Evolutionary conservation across 2,113 vertebrate genomes (phyloP).

Genomic region (Indri indri): DNA sequence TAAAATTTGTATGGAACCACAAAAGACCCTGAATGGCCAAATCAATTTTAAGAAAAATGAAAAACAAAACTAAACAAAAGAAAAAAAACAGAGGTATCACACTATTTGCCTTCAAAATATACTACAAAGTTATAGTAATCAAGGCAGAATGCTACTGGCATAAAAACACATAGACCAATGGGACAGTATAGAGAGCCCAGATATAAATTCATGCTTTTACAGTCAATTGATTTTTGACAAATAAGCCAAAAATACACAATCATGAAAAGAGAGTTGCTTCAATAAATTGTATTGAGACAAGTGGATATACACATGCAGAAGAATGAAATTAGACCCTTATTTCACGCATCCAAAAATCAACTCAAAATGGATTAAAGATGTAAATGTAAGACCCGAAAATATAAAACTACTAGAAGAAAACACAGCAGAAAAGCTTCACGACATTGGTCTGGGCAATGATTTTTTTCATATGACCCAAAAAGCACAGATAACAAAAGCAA

Average conservation of each 20-base stretch:
- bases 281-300: not conserved
- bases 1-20: not conserved
- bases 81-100: no score
- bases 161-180: not conserved
- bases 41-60: not conserved
- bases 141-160: not conserved
- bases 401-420: not conserved
- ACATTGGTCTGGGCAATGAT: not conserved
- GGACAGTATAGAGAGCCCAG: not conserved
- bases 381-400: not conserved
- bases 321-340: not conserved
- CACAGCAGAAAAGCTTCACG: not conserved
- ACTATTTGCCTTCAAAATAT: not conserved
- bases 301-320: not conserved
- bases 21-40: not conserved
- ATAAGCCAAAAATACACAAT: not conserved
- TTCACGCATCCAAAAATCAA: not conserved
- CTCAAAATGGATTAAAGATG: not conserved
- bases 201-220: not conserved
- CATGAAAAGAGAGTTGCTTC: not conserved
- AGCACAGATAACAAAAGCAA: not conserved
- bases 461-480: not conserved
- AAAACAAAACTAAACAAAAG: not conserved
- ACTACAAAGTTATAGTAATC: not conserved
- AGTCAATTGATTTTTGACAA: not conserved